Evolutionary conservation across 2,888 invertebrate species (phyloP).

Genomic region (Caprella mutica): DNA sequence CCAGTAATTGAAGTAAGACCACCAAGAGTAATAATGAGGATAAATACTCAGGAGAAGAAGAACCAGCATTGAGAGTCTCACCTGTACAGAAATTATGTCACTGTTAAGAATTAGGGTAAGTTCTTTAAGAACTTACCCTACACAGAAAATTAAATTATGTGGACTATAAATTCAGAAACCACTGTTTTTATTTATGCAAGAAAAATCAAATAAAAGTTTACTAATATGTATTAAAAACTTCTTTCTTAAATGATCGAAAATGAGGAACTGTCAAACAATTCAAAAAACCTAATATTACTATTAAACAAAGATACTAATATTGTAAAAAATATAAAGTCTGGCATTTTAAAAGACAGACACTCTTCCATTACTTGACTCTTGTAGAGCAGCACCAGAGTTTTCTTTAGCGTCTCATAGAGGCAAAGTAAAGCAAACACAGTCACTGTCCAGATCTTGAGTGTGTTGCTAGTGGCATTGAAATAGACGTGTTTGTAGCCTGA

Average conservation of each 20-base stretch:
- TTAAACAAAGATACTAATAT: too few species aligned
- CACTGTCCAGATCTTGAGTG: slow-evolving; percentile 54
- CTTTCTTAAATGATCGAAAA: too few species aligned
- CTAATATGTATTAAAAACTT: background rate
- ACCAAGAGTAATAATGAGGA: slow-evolving; percentile 58
- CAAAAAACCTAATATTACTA: too few species aligned
- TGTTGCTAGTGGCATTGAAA: slow-evolving; percentile 55
- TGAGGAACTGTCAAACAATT: too few species aligned
- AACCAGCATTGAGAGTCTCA: slow-evolving; percentile 46
- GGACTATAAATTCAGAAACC: too few species aligned
- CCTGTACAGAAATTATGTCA: slow-evolving; percentile 14
- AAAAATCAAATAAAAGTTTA: background rate
- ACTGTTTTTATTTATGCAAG: background rate
- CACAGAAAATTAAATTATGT: too few species aligned
- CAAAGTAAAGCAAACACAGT: slow-evolving; percentile 50
- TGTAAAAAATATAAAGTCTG: too few species aligned
- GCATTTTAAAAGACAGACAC: too few species aligned
- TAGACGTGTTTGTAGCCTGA: slow-evolving; percentile 59
- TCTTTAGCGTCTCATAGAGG: slow-evolving; percentile 52
- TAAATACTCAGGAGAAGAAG: slow-evolving; percentile 53
- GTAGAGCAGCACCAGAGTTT: slow-evolving; percentile 13
- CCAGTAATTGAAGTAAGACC: slow-evolving; percentile 58
- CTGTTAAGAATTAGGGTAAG: background rate
- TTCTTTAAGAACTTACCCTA: too few species aligned
- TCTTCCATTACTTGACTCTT: slow-evolving; percentile 14